Evolutionary conservation across 2,888 invertebrate species (phyloP).

Genomic region (Hydropsyche betteni): DNA sequence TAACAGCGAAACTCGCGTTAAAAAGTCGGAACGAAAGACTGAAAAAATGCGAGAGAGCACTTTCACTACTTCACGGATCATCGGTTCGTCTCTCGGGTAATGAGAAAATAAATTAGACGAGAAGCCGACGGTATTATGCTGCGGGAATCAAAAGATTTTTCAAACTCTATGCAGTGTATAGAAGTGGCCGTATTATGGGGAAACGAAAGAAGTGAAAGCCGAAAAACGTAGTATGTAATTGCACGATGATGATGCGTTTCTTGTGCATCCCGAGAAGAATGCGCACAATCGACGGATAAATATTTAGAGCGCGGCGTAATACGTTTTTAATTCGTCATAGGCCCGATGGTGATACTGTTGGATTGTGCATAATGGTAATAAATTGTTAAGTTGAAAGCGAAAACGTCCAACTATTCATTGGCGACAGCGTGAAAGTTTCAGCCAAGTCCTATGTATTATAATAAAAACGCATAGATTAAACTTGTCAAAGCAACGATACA

Average conservation of each 20-base stretch:
- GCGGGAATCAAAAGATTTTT: slow-evolving; percentile 23
- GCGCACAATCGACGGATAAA: slow-evolving; percentile 15
- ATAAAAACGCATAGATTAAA: too few relatives aligned
- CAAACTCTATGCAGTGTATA: background rate
- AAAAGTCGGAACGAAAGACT: too few relatives aligned
- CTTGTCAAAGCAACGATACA: too few relatives aligned
- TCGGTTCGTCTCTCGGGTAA: slow-evolving; percentile 8
- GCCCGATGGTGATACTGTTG: too few relatives aligned
- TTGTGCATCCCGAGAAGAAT: slow-evolving; percentile 19
- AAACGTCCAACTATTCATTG: too few relatives aligned
- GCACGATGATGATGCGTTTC: slow-evolving; percentile 15
- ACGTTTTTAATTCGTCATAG: too few relatives aligned
- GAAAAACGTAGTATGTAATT: background rate
- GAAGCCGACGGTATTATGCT: background rate
- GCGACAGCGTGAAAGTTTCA: too few relatives aligned
- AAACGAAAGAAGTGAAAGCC: slow-evolving; percentile 19
- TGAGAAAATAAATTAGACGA: slow-evolving; percentile 28
- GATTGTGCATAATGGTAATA: too few relatives aligned
- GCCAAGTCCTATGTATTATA: too few relatives aligned
- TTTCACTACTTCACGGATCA: slow-evolving; percentile 23
- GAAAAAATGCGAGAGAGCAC: background rate
- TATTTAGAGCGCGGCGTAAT: background rate
- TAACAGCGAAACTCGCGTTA: too few relatives aligned
- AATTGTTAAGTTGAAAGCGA: too few relatives aligned
- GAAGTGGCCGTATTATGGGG: too few relatives aligned